Conservation (phyloP, 2,113 vertebrate genomes). For the Hydrochoerus hydrochaeris region DNA sequence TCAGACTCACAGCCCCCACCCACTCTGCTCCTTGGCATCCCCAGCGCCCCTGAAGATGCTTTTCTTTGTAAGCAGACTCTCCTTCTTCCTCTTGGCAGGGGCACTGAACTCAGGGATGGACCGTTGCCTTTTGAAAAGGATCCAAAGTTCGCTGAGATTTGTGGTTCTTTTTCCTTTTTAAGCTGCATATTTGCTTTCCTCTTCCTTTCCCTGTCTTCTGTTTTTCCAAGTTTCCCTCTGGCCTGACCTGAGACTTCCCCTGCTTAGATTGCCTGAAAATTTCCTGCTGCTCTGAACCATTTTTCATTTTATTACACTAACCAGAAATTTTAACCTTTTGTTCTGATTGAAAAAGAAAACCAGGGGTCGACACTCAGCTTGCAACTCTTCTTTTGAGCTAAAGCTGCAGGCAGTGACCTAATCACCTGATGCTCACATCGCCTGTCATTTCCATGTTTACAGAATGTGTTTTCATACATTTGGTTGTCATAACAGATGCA, state of each 20-base stretch:
- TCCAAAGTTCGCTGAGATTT: neutral
- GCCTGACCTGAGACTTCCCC: conserved; percentile 9
- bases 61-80: neutral
- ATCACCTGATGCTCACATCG: rapidly evolving
- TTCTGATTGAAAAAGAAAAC: conserved; percentile 24
- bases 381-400: neutral
- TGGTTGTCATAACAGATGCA: neutral
- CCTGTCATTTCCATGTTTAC: neutral
- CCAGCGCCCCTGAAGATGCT: neutral
- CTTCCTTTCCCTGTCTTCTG: conserved; percentile 30
- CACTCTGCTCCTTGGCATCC: neutral
- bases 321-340: conserved; percentile 22
- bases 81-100: neutral
- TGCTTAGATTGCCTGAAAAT: conserved; percentile 19
- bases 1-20: neutral
- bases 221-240: conserved; percentile 58
- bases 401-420: neutral
- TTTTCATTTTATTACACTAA: conserved; percentile 35
- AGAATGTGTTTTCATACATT: neutral
- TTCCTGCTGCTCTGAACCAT: conserved; percentile 53
- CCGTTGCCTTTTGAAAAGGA: conserved; percentile 32
- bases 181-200: conserved; percentile 41
- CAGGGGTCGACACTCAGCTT: neutral
- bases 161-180: neutral
- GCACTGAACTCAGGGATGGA: neutral